Evolutionary conservation across 2,888 invertebrate genomes (phyloP), one percentile per base, ranked within the genome.

Genomic region (Acrobasis repandana): DNA sequence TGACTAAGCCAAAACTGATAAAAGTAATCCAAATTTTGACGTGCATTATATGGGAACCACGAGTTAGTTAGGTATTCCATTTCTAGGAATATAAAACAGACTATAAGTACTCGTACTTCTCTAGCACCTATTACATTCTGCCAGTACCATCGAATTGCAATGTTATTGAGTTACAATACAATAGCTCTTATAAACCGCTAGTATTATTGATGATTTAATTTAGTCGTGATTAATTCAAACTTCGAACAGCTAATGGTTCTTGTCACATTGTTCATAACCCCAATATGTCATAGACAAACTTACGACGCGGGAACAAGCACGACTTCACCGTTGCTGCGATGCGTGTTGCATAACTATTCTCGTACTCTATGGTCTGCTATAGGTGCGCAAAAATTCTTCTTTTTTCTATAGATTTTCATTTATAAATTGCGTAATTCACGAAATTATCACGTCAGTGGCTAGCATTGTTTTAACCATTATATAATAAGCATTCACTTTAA

Each of bases 211-310:
- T 47, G 11, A 43, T 63, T 65, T 58, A 61, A 67, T 58, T 58
- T 46, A 20, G 49, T 56, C 61, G 51, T 67, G 63, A 63, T 65
- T 69, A 63, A 65, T 65, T 52, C 58, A 61, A 61, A 58, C 58
- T 60, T 58, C 57, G 50, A 58, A 61, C 60, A 58, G 58, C 66
- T 52, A 59, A 66, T 65, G 64, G 54, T 63, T 62, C 63, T 70
- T 67, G 72, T 76, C 73, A 65, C 71, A 66, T 66, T 71, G 68
- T 67, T 65, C 67, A 65, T 65, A 79, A 73, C 85, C 82, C 74
- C 80, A 73, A 80, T 77, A 76, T 74, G 77, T 76, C 79, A 79
- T 71, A 75, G 72, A 73, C 71, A 71, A 76, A 72, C 72, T 65
- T 62, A 57, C 61, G 57, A 65, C 69, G 66, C 67, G 63, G 67